A percentile compares a stretch with the other conserved stretches of the same genome.
Conservation (phyloP, 2,888 invertebrate genomes). For the Oscheius myriophilus region DNA sequence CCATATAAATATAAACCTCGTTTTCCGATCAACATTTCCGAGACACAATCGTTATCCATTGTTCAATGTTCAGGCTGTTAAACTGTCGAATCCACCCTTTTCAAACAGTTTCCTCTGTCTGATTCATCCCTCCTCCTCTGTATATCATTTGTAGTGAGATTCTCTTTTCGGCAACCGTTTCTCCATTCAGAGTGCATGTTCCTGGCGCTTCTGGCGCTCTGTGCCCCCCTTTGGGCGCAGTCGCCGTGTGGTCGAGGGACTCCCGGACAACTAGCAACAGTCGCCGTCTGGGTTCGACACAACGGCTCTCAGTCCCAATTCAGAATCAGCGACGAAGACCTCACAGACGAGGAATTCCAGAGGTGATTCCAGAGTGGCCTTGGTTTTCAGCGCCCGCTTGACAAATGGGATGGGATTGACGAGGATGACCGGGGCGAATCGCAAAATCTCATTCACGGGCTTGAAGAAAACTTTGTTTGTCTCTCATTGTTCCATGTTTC, state of each 20-base stretch:
- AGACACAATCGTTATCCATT: too few species aligned
- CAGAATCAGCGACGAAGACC: constrained; percentile 53
- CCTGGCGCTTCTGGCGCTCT: too few species aligned
- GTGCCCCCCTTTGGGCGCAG: background rate
- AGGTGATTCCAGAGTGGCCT: constrained; percentile 19
- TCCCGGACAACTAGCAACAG: constrained; percentile 17
- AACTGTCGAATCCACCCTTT: too few species aligned
- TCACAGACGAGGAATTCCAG: constrained; percentile 45
- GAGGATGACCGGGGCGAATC: too few species aligned
- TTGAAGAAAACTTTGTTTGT: background rate
- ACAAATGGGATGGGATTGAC: background rate
- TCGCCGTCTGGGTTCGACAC: constrained; percentile 23
- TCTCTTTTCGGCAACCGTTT: too few species aligned
- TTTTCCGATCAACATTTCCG: too few species aligned
- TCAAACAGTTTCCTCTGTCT: too few species aligned
- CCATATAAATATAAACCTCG: too few species aligned
- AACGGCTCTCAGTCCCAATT: constrained; percentile 33
- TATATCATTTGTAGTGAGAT: too few species aligned
- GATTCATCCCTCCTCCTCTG: too few species aligned
- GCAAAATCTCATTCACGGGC: background rate
- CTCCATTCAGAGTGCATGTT: too few species aligned
- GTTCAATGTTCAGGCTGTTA: too few species aligned
- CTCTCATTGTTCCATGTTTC: background rate
- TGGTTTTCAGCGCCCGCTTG: background rate
- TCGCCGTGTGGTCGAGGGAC: constrained; percentile 2